Base-by-base conservation (phyloP, 2,113 vertebrate genomes). In the zebrafish (Danio rerio) region DNA sequence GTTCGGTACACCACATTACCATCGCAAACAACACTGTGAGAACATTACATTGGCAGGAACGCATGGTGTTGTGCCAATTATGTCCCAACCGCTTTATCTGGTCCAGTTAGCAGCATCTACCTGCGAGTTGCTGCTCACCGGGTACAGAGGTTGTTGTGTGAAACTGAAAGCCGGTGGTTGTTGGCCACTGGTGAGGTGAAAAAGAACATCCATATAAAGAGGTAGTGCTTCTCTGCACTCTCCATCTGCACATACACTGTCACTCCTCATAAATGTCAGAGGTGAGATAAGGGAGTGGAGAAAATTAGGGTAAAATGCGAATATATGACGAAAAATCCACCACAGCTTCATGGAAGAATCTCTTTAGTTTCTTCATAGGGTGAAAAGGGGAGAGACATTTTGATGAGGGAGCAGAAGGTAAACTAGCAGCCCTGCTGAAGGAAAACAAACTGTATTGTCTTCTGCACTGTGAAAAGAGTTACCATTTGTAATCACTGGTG, bases 21-120 rank as follows among this genome's bases (percentile, higher is more conserved):
- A 71, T 77, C 58, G 47, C 79, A 81, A 83, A 73, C 53, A 78
- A 81, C 78, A 86, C 69, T 62, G 21, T 49, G 75, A 53, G 62
- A 80, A 80, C 81, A 83, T 76, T 81, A 47, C 63, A 56, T 75
- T 82, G 69, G 68, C 83, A 63, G 55, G 49, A 52, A 10, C 13
- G 72, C 50, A 11, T 16, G 47, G n/a, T 84, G 75, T 82, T 62
- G 80, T 15, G 62, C 47, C 65, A 84, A 79, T 75, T 82, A 76
- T 43, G 80, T 74, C 62, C 75, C 50, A 63, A 45, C 49, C 20
- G 42, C 40, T 71, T 76, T 70, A 79, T 86, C 49, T 76, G 62
- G 75, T 86, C 76, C 53, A 62, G 56, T 73, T 69, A 45, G 75
- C 75, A 77, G 78, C 70, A 15, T 68, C 75, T 73, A 81, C 82